Percentiles rank a stretch among this genome's conserved stretches.
Evolutionary conservation across 2,797 vertebrate genomes (phyloP).

Genomic region (Morus bassanus): DNA sequence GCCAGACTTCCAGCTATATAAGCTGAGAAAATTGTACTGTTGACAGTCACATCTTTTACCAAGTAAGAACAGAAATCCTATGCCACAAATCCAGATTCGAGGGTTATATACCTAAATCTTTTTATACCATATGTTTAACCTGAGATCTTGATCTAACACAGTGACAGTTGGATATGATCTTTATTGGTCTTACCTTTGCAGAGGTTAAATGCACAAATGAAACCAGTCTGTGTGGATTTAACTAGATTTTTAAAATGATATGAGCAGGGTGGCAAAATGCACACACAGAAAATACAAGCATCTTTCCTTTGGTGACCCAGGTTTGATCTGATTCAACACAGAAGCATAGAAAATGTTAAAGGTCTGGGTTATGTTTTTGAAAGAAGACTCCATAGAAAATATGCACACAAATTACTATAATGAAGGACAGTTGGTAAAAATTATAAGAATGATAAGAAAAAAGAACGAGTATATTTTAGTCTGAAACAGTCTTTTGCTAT

Average conservation of each 20-base stretch:
- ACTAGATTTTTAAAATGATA: conserved; percentile 38
- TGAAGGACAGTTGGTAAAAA: conserved; percentile 60
- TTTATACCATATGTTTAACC: conserved; percentile 19
- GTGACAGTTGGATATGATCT: conserved; percentile 67
- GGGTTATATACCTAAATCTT: conserved; percentile 36
- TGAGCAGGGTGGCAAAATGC: conserved; percentile 59
- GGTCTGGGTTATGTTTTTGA: conserved; percentile 45
- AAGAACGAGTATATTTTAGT: conserved; percentile 33
- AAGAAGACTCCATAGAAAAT: conserved; percentile 54
- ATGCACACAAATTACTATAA: conserved; percentile 51
- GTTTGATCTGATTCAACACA: conserved; percentile 64
- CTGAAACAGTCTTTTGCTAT: neutral
- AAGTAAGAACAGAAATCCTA: conserved; percentile 34
- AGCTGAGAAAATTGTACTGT: conserved; percentile 41
- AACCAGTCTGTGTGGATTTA: conserved; percentile 64
- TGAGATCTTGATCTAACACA: conserved; percentile 66
- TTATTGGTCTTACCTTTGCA: conserved; percentile 65
- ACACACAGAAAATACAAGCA: conserved; percentile 38
- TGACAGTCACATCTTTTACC: conserved; percentile 36
- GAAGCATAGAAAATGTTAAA: conserved; percentile 63
- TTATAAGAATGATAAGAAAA: conserved; percentile 1
- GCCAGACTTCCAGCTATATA: conserved; percentile 12
- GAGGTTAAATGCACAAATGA: conserved; percentile 69
- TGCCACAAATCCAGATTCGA: conserved; percentile 23
- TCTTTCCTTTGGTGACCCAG: conserved; percentile 31